Percentiles rank a stretch among this genome's conserved stretches.
These are phyloP conservation scores for Pseudomyrmex gracilis DNA, from an alignment of 1,140 invertebrate species.

Conservation along the genomic window DNA sequence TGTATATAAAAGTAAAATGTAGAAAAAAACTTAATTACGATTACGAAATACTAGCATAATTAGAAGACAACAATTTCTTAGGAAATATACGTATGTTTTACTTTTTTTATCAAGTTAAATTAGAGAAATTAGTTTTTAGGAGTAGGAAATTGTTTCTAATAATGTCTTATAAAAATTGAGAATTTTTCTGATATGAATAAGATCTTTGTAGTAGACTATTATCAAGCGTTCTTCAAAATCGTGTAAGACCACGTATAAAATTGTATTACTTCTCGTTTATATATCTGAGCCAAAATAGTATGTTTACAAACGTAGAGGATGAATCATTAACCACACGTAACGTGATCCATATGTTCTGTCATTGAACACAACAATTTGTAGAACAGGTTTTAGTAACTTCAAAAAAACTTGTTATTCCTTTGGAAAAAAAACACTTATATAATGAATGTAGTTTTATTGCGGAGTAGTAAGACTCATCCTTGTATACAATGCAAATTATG, in stretches of 20 bases:
- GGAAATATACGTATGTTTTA: background rate
- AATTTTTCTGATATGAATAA: background rate
- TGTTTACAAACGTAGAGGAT: background rate
- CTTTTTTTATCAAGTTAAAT: background rate
- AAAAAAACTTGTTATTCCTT: no score
- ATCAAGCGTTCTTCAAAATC: background rate
- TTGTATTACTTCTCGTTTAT: constrained; percentile 7
- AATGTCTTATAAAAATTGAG: background rate
- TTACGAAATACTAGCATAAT: background rate
- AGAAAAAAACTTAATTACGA: background rate
- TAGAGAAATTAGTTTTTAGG: constrained; percentile 1
- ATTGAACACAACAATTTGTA: no score
- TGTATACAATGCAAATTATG: no score
- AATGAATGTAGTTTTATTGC: no score
- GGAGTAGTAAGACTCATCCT: no score
- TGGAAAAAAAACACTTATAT: no score
- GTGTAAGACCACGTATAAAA: constrained; percentile 2
- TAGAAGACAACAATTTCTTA: constrained; percentile 11
- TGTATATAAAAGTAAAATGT: constrained; percentile 1
- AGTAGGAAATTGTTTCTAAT: background rate
- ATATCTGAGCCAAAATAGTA: constrained; percentile 27
- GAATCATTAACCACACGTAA: no score
- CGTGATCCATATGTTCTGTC: no score
- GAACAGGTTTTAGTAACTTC: no score
- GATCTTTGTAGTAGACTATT: constrained; percentile 13